Conservation (phyloP, 2,797 vertebrate genomes). For the Orestias chungarensis region DNA sequence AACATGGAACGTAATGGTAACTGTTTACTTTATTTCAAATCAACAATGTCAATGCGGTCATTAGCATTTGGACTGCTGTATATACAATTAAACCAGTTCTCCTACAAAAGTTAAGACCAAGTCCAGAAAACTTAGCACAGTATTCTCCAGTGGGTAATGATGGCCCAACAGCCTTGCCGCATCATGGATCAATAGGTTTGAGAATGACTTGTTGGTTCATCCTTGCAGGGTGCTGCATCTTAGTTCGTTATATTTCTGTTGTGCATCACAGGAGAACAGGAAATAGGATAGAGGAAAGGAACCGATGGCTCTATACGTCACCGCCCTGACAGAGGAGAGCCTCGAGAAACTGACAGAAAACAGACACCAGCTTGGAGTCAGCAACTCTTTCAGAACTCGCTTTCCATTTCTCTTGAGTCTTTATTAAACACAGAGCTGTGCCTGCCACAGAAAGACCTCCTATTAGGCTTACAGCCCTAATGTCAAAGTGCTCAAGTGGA, state of each 20-base stretch:
- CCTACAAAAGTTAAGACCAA: constrained; percentile 18
- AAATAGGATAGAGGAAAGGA: constrained; percentile 27
- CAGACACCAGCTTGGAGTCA: constrained; percentile 38
- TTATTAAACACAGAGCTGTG: constrained; percentile 6
- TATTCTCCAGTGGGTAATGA: constrained; percentile 38
- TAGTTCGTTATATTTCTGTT: constrained; percentile 36
- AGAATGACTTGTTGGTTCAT: constrained; percentile 20
- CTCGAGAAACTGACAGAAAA: constrained; percentile 37
- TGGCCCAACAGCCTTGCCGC: constrained; percentile 29
- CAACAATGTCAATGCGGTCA: constrained; percentile 50
- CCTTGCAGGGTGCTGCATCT: constrained; percentile 18
- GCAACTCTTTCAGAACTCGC: constrained; percentile 26
- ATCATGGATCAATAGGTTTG: constrained; percentile 1
- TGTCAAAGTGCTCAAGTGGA: constrained; percentile 22
- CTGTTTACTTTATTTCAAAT: constrained; percentile 57
- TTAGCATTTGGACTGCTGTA: constrained; percentile 38
- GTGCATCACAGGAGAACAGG: constrained; percentile 28
- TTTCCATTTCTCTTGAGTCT: not conserved
- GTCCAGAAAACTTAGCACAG: constrained; percentile 12
- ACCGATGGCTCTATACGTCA: constrained; percentile 27
- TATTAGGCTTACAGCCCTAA: constrained; percentile 15
- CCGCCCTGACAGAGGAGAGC: constrained; percentile 27
- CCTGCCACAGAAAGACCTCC: constrained; percentile 14
- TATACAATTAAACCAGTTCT: constrained; percentile 48
- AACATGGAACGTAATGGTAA: constrained; percentile 6